These are phyloP conservation scores for Gnathonemus longibarbis DNA, from an alignment of 2,113 vertebrate species.

Conservation along the genomic window DNA sequence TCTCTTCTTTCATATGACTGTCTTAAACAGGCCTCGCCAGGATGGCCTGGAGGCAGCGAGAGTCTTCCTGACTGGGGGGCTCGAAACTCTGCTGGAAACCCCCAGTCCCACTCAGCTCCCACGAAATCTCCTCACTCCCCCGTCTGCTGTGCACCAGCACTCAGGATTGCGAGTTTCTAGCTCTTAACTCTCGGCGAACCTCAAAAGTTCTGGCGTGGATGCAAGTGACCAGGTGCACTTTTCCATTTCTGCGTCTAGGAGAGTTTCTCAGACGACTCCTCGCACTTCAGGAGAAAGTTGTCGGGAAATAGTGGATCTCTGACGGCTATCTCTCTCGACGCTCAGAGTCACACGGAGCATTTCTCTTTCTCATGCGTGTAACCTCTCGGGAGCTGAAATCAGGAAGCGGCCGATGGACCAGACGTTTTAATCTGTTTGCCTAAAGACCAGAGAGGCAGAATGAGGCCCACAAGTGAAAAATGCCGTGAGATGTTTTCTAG, in stretches of 20 bases:
- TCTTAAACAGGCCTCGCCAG: neutral
- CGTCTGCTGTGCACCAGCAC: neutral
- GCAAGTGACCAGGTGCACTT: neutral
- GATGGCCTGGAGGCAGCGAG: neutral
- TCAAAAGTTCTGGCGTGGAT: neutral
- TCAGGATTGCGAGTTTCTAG: neutral
- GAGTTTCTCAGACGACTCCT: neutral
- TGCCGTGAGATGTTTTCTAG: neutral
- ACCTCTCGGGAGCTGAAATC: neutral
- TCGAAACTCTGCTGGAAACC: neutral
- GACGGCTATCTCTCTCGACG: neutral
- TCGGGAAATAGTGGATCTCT: neutral
- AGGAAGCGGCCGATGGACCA: neutral
- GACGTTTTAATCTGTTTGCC: neutral
- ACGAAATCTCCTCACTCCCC: neutral
- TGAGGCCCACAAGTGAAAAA: neutral
- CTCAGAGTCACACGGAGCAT: neutral
- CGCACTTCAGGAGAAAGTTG: too few relatives aligned
- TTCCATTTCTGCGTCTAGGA: neutral
- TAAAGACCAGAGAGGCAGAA: neutral
- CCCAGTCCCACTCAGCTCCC: neutral
- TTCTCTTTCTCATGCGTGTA: neutral
- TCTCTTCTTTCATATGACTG: neutral
- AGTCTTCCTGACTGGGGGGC: neutral
- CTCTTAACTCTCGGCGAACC: neutral